Evolutionary conservation across 2,113 vertebrate genomes (phyloP).

Genomic region (Petrocephalus zakoni): DNA sequence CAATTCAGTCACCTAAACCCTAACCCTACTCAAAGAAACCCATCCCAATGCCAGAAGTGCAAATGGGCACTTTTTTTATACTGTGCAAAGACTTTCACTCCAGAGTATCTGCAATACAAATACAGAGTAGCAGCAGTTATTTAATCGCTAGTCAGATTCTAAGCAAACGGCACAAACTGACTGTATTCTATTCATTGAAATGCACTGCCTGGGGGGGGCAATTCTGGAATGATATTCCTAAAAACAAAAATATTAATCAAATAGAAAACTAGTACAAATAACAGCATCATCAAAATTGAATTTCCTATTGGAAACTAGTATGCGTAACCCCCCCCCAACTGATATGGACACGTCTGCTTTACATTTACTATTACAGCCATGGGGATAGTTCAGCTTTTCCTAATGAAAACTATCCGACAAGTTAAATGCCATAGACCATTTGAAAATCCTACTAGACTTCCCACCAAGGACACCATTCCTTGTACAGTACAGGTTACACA

Average conservation of each 20-base stretch:
- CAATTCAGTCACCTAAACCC: not conserved
- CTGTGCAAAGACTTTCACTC: conserved; percentile 4
- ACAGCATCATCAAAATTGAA: not conserved
- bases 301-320: not conserved
- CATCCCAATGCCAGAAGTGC: not conserved
- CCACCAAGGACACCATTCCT: not conserved
- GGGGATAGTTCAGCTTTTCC: not conserved
- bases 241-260: not conserved
- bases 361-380: not conserved
- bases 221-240: not conserved
- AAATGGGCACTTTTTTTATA: not conserved
- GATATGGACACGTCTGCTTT: not conserved
- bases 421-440: not conserved
- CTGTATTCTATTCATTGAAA: not conserved
- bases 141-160: not conserved
- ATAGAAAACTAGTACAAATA: not conserved
- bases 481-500: not conserved
- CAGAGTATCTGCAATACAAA: not conserved
- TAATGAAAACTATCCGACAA: not conserved
- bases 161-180: not conserved
- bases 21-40: not conserved
- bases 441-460: not conserved
- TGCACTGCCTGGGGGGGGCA: not conserved
- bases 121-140: conserved; percentile 2
- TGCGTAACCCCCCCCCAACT: not conserved